Conservation (phyloP, 2,113 vertebrate species). For the Bos javanicus region DNA sequence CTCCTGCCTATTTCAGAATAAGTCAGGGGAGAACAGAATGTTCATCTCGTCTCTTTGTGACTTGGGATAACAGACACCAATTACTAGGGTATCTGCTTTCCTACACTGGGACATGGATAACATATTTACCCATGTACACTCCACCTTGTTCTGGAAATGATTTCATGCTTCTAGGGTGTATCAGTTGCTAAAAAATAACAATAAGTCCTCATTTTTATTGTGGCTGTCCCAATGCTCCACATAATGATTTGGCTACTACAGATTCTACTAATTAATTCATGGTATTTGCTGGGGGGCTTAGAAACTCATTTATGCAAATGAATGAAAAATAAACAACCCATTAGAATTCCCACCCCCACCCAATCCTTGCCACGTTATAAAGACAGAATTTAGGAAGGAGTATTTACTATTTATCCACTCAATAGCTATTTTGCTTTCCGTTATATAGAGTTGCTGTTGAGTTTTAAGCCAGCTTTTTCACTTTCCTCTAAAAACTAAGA, state of each 20-base stretch:
- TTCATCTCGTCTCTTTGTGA: not conserved
- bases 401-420: not conserved
- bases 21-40: not conserved
- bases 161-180: not conserved
- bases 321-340: constrained; percentile 1
- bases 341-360: not conserved
- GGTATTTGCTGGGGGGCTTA: not conserved
- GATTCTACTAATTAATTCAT: not conserved
- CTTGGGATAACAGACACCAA: not conserved
- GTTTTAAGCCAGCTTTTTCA: not conserved
- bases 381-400: not conserved
- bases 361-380: not conserved
- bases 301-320: not conserved
- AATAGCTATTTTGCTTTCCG: not conserved
- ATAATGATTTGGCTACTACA: not conserved
- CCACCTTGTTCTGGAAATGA: not conserved
- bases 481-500: not conserved
- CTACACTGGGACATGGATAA: not conserved
- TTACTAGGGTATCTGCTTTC: not conserved
- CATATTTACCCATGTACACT: not conserved
- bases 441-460: not conserved
- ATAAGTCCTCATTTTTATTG: not conserved
- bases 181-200: not conserved
- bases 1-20: not conserved
- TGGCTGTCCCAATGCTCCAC: not conserved